phyloP scores from a whole-genome alignment of 2,113 vertebrate species.

The Mixornis gularis region DNA sequence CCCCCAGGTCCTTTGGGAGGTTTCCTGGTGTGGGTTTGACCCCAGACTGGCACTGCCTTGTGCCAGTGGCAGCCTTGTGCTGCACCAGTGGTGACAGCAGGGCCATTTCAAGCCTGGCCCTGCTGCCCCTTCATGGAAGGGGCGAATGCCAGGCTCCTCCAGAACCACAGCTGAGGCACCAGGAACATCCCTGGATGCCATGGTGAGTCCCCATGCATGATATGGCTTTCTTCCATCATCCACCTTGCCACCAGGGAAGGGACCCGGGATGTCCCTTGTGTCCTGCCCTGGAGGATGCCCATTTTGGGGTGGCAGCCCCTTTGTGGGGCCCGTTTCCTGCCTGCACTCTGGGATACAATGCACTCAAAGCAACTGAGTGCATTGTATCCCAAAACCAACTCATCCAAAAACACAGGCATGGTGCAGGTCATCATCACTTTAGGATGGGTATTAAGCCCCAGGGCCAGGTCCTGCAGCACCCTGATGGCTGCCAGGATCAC shows the following conservation, averaged over 20 bases:
- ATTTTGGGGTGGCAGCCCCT: neutral
- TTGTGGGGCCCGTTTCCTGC: neutral
- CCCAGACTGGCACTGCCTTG: rapidly evolving
- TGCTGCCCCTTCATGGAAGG: rapidly evolving
- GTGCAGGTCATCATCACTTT: neutral
- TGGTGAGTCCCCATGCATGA: rapidly evolving
- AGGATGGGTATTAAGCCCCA: neutral
- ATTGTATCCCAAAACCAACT: too few relatives aligned
- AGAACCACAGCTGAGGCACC: rapidly evolving
- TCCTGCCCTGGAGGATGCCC: neutral
- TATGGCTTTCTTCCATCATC: neutral
- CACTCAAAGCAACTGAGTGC: neutral
- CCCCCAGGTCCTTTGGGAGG: rapidly evolving
- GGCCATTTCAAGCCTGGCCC: neutral
- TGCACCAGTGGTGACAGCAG: neutral
- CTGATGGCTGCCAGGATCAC: neutral
- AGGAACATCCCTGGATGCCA: neutral
- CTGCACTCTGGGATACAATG: rapidly evolving
- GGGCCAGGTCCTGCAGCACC: neutral
- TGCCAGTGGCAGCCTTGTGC: neutral
- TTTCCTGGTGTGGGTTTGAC: neutral
- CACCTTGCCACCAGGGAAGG: neutral
- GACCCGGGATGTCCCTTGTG: neutral
- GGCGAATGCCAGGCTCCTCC: rapidly evolving
- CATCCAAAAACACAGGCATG: rapidly evolving